These are phyloP conservation scores for Tor tambroides DNA, from an alignment of 2,113 vertebrate species.

Conservation along the genomic window DNA sequence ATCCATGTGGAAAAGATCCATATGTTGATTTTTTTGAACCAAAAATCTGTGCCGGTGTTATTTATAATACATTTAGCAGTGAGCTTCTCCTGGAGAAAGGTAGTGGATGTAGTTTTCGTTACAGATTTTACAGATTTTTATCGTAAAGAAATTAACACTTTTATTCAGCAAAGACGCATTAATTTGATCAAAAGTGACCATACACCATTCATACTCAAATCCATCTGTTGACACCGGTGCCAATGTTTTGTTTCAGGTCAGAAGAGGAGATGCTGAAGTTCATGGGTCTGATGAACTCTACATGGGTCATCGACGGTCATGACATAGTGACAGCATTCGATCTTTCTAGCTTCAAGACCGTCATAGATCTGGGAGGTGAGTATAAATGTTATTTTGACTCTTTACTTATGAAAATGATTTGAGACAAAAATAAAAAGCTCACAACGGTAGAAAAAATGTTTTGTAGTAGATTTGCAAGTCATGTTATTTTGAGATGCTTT, in stretches of 20 bases:
- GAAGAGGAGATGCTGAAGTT: constrained; percentile 79
- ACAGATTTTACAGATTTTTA: neutral
- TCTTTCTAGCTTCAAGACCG: constrained; percentile 70
- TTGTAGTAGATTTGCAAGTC: neutral
- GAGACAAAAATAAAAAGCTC: neutral
- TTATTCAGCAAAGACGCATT: too few relatives aligned
- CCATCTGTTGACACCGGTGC: neutral
- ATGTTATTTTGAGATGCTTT: constrained; percentile 4
- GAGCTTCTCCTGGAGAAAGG: too few relatives aligned
- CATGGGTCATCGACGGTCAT: constrained; percentile 74
- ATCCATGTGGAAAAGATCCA: too few relatives aligned
- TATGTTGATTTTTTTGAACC: too few relatives aligned
- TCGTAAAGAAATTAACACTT: neutral
- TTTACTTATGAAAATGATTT: neutral
- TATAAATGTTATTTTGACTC: neutral
- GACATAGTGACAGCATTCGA: constrained; percentile 75
- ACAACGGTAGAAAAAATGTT: neutral
- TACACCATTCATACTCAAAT: neutral
- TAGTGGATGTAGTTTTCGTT: too few relatives aligned
- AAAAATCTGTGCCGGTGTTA: too few relatives aligned
- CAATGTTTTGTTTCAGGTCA: constrained; percentile 63
- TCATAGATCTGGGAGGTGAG: constrained; percentile 75
- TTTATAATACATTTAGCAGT: too few relatives aligned
- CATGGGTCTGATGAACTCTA: constrained; percentile 78
- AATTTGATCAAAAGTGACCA: too few relatives aligned